Conservation (phyloP, 30 jellyfish, hydroid and myxozoan species). For the Hydra vulgaris region DNA sequence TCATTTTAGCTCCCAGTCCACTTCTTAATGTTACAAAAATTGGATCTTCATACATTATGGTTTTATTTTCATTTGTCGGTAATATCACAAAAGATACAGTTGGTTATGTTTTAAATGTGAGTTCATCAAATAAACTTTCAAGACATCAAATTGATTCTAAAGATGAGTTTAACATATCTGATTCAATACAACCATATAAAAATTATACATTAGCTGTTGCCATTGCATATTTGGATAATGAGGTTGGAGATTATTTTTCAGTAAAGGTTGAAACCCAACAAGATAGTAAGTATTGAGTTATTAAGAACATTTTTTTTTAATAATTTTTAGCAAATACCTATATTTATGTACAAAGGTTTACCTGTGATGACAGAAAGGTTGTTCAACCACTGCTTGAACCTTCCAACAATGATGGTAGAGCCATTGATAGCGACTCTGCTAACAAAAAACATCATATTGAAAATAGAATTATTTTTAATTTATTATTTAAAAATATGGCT, state of each 20-base stretch:
- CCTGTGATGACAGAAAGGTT: no score
- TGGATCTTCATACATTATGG: background rate
- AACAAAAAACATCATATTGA: no score
- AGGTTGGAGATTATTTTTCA: constrained; percentile 21
- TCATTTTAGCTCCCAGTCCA: constrained; percentile 16
- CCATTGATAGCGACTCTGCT: no score
- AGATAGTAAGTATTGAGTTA: constrained; percentile 33
- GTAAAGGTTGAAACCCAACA: constrained; percentile 12
- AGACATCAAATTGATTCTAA: background rate
- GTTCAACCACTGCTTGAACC: no score
- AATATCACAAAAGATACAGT: constrained; percentile 9
- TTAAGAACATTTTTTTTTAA: no score
- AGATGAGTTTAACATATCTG: background rate
- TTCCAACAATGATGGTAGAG: no score
- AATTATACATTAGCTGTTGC: constrained; percentile 26
- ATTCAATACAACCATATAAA: constrained; percentile 10
- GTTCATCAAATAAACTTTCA: background rate
- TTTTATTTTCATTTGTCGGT: background rate
- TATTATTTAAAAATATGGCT: no score
- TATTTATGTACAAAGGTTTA: no score
- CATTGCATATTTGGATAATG: constrained; percentile 16
- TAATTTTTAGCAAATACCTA: no score
- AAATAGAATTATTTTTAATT: no score
- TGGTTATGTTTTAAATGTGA: constrained; percentile 10
- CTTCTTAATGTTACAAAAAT: background rate